These are phyloP conservation scores for Phacellophora camtschatica DNA, from an alignment of 30 jellyfish, hydroid and myxozoan species.

Conservation along the genomic window DNA sequence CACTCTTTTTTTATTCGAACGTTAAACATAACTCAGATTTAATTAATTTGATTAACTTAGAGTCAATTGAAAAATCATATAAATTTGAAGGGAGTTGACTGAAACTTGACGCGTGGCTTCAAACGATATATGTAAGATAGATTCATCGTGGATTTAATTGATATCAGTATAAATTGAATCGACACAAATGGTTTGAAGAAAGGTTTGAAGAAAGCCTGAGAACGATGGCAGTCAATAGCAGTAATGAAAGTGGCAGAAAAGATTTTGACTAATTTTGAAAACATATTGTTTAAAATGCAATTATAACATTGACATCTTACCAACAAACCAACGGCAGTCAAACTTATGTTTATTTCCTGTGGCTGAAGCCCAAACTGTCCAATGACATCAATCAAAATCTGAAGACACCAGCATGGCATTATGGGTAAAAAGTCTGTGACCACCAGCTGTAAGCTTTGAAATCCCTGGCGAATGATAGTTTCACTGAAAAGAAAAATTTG, in stretches of 20 bases:
- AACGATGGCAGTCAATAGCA: no score
- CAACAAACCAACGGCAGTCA: slow-evolving; percentile 93
- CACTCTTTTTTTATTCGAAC: no score
- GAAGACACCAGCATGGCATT: slow-evolving; percentile 97
- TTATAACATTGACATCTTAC: slow-evolving; percentile 13
- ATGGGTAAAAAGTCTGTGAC: slow-evolving; percentile 93
- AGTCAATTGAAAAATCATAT: no score
- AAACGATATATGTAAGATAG: no score
- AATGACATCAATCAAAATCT: slow-evolving; percentile 74
- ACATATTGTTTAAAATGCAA: neutral
- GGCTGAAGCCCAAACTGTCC: slow-evolving; percentile 97
- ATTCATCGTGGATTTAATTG: no score
- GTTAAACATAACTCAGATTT: no score
- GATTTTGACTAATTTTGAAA: neutral
- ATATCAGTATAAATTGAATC: no score
- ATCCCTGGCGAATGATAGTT: slow-evolving; percentile 81
- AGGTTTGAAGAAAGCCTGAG: no score
- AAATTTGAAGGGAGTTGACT: no score
- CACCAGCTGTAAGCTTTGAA: slow-evolving; percentile 91
- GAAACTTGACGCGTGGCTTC: no score
- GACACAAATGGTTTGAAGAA: no score
- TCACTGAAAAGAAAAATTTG: slow-evolving; percentile 56
- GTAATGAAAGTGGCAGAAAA: neutral
- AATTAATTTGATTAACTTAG: no score
- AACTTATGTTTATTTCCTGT: slow-evolving; percentile 88